Evolutionary conservation across 2,888 invertebrate species (phyloP).

Genomic region (Vesta saturnalis): DNA sequence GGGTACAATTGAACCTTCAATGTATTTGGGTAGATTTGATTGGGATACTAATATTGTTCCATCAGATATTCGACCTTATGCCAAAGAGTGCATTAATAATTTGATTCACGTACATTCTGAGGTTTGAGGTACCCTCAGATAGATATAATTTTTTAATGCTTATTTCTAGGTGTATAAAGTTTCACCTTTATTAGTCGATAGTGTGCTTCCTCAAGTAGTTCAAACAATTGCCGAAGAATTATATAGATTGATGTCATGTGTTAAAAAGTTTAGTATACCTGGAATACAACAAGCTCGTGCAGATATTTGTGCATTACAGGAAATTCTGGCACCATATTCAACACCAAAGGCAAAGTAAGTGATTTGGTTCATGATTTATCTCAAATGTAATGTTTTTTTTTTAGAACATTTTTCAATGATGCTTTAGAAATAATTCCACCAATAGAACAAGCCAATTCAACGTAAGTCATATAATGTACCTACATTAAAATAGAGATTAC

Average conservation of each 20-base stretch:
- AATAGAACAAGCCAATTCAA: constrained; percentile 65
- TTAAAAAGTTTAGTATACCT: constrained; percentile 72
- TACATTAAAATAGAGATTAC: too few relatives aligned
- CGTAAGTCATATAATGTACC: constrained; percentile 43
- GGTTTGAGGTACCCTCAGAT: constrained; percentile 58
- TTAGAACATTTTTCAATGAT: constrained; percentile 80
- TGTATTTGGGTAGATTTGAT: constrained; percentile 91
- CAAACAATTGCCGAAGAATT: constrained; percentile 94
- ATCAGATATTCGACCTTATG: constrained; percentile 84
- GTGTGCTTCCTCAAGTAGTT: constrained; percentile 79
- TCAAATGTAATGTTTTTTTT: constrained; percentile 46
- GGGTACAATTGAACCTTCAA: constrained; percentile 95
- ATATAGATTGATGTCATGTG: constrained; percentile 85
- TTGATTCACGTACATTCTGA: constrained; percentile 82
- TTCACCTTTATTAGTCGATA: constrained; percentile 80
- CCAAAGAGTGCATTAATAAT: constrained; percentile 88
- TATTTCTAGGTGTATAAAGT: constrained; percentile 76
- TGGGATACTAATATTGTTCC: constrained; percentile 83
- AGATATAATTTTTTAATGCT: not conserved
- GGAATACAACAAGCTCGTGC: constrained; percentile 83
- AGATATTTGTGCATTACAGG: constrained; percentile 76
- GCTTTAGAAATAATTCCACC: constrained; percentile 82
- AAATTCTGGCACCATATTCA: constrained; percentile 72
- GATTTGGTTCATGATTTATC: not conserved
- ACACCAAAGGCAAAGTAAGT: constrained; percentile 72